phyloP scores from a whole-genome alignment of 2,113 vertebrate species.

The Leptodactylus fuscus region DNA sequence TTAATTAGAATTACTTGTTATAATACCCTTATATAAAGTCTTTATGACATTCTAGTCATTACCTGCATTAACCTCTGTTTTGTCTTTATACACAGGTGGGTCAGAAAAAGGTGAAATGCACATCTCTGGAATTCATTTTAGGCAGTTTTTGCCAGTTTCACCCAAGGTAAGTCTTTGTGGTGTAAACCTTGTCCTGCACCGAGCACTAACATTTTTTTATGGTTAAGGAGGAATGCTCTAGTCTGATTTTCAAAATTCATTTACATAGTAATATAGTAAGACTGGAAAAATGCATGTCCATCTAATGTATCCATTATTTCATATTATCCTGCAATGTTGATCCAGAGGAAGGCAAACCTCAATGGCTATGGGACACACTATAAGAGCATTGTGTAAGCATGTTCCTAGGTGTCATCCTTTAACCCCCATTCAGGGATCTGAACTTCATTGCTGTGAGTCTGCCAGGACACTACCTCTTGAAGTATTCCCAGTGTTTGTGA shows the following conservation, averaged over 20 bases:
- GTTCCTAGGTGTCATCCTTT: too few species aligned
- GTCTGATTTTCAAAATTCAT: not conserved
- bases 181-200: not conserved
- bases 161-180: slow-evolving; percentile 77
- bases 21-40: not conserved
- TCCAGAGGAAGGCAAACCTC: too few species aligned
- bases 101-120: slow-evolving; percentile 69
- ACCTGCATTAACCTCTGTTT: not conserved
- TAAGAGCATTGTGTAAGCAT: too few species aligned
- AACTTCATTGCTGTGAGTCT: too few species aligned
- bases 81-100: slow-evolving; percentile 70
- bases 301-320: too few species aligned
- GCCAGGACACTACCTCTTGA: too few species aligned
- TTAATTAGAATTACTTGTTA: not conserved
- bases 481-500: too few species aligned
- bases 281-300: too few species aligned
- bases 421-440: too few species aligned
- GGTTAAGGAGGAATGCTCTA: not conserved
- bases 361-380: too few species aligned
- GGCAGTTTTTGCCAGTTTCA: slow-evolving; percentile 87
- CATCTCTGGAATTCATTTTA: slow-evolving; percentile 83
- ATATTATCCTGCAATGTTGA: too few species aligned
- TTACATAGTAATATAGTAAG: too few species aligned
- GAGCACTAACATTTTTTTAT: not conserved
- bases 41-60: not conserved